Base-by-base conservation (phyloP, 2,888 invertebrate species). In the Andrena chrysosceles region DNA sequence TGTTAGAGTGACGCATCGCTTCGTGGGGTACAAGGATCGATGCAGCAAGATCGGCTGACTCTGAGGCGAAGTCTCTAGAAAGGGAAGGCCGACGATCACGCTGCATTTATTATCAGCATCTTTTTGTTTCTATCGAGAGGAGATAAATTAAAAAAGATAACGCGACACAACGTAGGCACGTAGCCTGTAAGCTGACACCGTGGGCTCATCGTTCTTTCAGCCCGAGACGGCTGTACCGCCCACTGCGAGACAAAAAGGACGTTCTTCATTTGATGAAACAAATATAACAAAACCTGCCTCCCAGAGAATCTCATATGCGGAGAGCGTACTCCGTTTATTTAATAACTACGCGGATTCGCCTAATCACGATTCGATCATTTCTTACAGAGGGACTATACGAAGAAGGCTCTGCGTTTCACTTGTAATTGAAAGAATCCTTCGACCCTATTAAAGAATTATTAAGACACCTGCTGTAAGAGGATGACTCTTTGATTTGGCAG, bases 171-270 rank as follows among this genome's bases (percentile, higher is more conserved):
- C 83, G 78, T 84, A 81, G 84, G 75, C 85, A 77, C 80, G 85
- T 80, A 78, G 81, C 73, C 56, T 81, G 87, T 87, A 85, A 88
- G 85, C 87, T 76, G 87, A 90, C 87, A 85, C 81, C 85, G 82
- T 81, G 79, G 79, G 83, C 83, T 86, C 83, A 72, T 84, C 83
- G 85, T 87, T 82, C 78, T 82, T 80, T 78, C 67, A 79, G 29
- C 81, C 76, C 83, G 84, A 77, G 85, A 88, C 87, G 83, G 76
- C 77, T 73, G 73, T 79, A 81, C 87, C 88, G 87, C 87, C 91
- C 88, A 89, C 84, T 83, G 84, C 81, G 85, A 84, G 88, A 90
- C 89, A 90, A 91, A 88, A 86, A 81, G 78, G 84, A 89, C 86
- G 84, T 89, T 85, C 81, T 79, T 85, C 85, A 85, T 77, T 82